These are phyloP conservation scores for Cancer borealis DNA, from an alignment of 2,888 invertebrate species.

Conservation along the genomic window DNA sequence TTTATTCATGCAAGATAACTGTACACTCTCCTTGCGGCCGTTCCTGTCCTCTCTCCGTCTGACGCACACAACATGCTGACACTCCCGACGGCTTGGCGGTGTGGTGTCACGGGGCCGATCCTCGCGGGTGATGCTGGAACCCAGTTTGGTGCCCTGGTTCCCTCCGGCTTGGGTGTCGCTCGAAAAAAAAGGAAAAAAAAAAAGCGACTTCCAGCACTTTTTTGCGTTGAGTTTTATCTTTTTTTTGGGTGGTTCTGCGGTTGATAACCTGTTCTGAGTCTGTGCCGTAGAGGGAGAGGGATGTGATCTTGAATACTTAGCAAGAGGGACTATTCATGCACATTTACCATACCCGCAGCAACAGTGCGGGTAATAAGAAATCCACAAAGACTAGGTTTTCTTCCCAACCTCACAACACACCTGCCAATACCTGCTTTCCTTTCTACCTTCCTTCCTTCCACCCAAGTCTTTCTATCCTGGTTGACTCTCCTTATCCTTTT, in stretches of 20 bases:
- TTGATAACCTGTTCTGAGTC: slow-evolving; percentile 9
- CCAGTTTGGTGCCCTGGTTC: slow-evolving; percentile 9
- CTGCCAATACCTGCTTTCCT: slow-evolving; percentile 20
- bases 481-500: not conserved
- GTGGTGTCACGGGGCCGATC: not conserved
- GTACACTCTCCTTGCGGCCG: not conserved
- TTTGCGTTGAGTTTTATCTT: not conserved
- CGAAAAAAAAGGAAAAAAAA: not conserved
- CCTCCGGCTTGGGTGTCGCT: slow-evolving; percentile 8
- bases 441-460: not conserved
- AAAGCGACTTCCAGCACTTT: not conserved
- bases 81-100: not conserved
- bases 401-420: not conserved
- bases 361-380: not conserved
- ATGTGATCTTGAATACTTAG: not conserved
- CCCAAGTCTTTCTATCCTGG: not conserved
- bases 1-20: not conserved
- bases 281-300: not conserved
- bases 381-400: not conserved
- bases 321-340: not conserved
- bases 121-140: not conserved
- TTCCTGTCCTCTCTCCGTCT: not conserved
- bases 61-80: not conserved
- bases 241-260: not conserved
- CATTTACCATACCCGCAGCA: not conserved